Evolutionary conservation across 2,888 invertebrate species (phyloP).

Genomic region (Campaea margaritaria): DNA sequence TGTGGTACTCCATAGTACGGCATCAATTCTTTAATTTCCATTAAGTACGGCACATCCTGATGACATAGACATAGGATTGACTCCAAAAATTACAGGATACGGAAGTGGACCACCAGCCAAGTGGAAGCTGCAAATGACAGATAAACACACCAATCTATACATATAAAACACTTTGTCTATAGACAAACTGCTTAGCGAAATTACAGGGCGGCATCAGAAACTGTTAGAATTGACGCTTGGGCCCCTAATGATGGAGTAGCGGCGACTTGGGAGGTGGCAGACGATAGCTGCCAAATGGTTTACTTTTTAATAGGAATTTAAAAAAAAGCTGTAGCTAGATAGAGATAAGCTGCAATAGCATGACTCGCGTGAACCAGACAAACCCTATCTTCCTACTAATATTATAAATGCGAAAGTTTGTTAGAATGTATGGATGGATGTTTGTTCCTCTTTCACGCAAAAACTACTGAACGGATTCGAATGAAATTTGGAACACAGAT

Average conservation of each 20-base stretch:
- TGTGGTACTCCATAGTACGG: too few species aligned
- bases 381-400: too few species aligned
- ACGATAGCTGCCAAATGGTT: neutral
- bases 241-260: constrained; percentile 17
- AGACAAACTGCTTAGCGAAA: constrained; percentile 66
- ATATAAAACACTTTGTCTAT: constrained; percentile 1
- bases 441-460: too few species aligned
- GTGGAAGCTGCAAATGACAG: constrained; percentile 48
- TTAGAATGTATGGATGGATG: too few species aligned
- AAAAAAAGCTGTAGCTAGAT: neutral
- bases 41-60: constrained; percentile 2
- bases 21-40: too few species aligned
- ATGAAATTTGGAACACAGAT: too few species aligned
- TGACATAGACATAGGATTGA: constrained; percentile 13
- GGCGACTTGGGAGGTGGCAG: constrained; percentile 13
- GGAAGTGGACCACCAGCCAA: constrained; percentile 51
- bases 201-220: constrained; percentile 69
- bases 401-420: too few species aligned
- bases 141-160: constrained; percentile 42
- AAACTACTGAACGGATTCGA: too few species aligned
- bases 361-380: too few species aligned
- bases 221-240: constrained; percentile 62
- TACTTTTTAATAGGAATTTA: neutral
- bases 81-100: constrained; percentile 44
- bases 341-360: too few species aligned